phyloP scores from a whole-genome alignment of 2,797 vertebrate genomes.

The Muscicapa striata region DNA sequence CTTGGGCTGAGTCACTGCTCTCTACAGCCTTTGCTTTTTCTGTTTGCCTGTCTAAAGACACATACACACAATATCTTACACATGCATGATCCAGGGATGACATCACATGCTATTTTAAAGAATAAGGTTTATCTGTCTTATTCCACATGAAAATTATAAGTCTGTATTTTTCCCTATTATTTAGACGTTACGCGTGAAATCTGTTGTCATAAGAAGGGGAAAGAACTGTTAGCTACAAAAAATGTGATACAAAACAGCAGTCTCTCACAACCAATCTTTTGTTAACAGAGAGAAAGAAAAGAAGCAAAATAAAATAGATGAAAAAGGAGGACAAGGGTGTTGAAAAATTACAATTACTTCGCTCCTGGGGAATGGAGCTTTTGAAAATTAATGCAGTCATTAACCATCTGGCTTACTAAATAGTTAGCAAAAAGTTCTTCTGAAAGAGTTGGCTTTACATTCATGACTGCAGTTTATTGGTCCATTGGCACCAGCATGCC shows the following conservation, averaged over 20 bases:
- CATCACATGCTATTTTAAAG: not conserved
- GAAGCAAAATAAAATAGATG: slow-evolving; percentile 7
- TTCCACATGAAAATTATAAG: not conserved
- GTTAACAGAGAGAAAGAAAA: not conserved
- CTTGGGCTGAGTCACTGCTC: not conserved
- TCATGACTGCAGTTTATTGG: slow-evolving; percentile 68
- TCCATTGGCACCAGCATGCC: slow-evolving; percentile 63
- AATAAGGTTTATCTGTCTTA: not conserved
- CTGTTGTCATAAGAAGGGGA: not conserved
- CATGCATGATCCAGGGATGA: not conserved
- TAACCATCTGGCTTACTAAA: slow-evolving; percentile 73
- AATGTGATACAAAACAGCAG: not conserved
- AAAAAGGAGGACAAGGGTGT: slow-evolving; percentile 2
- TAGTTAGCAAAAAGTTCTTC: slow-evolving; percentile 64
- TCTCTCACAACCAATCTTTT: not conserved
- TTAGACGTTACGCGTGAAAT: not conserved
- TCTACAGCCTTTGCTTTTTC: not conserved
- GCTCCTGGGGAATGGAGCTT: slow-evolving; percentile 39
- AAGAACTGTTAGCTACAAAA: not conserved
- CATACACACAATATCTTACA: not conserved
- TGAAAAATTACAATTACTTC: slow-evolving; percentile 44
- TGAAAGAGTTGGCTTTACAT: slow-evolving; percentile 41
- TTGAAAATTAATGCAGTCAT: slow-evolving; percentile 66
- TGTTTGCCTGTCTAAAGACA: not conserved
- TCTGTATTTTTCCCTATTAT: not conserved